Base-by-base conservation (phyloP, 2,888 invertebrate species). In the Eupithecia tripunctaria region DNA sequence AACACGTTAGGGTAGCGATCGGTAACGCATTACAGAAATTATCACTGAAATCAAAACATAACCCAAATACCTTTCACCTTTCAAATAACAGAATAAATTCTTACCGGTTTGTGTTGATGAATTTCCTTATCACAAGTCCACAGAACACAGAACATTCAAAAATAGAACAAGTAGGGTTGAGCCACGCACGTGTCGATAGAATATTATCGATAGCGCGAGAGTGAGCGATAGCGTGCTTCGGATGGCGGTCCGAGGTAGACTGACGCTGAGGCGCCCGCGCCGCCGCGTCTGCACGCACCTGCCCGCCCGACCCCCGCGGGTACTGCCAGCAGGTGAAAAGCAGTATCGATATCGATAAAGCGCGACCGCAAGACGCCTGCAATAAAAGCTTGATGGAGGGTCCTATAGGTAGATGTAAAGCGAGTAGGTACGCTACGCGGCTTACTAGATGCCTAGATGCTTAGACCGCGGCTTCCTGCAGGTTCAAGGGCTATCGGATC, bases 251-350 rank as follows among this genome's bases (percentile, higher is more conserved):
- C 92, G 92, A 91, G 92, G 84, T 86, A 89, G 91, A 93, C 94
- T 94, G 92, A 89, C 93, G 93, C 94, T 18, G 60, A 25, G 12
- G 64, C 64, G 64, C 64, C 64, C 64, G 64, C 64, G 64, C 64
- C 64, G 91, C 87, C 84, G 88, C 89, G 94, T 94, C 94, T 93
- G 87, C 82, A 76, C 86, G 87, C 92, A 91, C 91, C 92, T 91
- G 92, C 90, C 85, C 92, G 91, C 90, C 92, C 93, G 89, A 82
- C 89, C 90, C 89, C 89, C 88, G 86, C 88, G 78, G 76, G 75
- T 89, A 91, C 90, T 89, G 86, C 88, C 85, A 90, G 86, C 89
- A 89, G 90, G 89, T 88, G 88, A 82, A 85, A 82, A 82, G 79
- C 77, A 65, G 77, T 85, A 89, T 91, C 93, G 93, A 93, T 91